Percentiles rank a stretch among this genome's conserved stretches.
These are phyloP conservation scores for Akabosia matsudoensis DNA, from an alignment of 1,140 invertebrate genomes.

Conservation along the genomic window DNA sequence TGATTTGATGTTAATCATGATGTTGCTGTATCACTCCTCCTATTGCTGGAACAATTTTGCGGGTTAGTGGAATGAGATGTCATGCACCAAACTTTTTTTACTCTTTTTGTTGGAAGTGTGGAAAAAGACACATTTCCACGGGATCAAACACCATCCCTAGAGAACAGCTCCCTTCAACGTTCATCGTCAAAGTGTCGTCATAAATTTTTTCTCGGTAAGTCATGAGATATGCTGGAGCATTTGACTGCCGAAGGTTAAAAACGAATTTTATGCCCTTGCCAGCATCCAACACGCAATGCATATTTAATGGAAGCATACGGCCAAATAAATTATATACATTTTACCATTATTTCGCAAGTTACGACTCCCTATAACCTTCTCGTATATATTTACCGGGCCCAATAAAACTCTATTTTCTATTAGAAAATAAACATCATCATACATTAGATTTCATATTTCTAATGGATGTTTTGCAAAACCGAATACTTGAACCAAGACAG, in stretches of 20 bases:
- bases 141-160: neutral
- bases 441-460: neutral
- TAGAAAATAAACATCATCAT: no score
- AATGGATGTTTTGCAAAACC: no score
- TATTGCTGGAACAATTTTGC: neutral
- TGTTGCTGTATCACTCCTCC: neutral
- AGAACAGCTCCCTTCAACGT: neutral
- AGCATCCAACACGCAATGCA: neutral
- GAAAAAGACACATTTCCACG: constrained; percentile 36
- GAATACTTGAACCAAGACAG: no score
- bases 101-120: constrained; percentile 27
- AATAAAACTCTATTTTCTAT: no score
- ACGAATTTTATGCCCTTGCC: constrained; percentile 19
- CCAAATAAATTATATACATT: neutral
- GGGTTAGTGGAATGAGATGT: neutral
- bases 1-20: constrained; percentile 25
- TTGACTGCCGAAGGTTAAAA: constrained; percentile 37
- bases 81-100: neutral
- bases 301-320: no score
- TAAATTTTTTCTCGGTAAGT: neutral
- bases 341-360: no score
- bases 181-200: neutral
- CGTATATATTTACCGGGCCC: no score
- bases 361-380: no score
- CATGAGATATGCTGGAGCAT: neutral